Conservation (phyloP, 2,113 vertebrate species). For the Phocoena phocoena region DNA sequence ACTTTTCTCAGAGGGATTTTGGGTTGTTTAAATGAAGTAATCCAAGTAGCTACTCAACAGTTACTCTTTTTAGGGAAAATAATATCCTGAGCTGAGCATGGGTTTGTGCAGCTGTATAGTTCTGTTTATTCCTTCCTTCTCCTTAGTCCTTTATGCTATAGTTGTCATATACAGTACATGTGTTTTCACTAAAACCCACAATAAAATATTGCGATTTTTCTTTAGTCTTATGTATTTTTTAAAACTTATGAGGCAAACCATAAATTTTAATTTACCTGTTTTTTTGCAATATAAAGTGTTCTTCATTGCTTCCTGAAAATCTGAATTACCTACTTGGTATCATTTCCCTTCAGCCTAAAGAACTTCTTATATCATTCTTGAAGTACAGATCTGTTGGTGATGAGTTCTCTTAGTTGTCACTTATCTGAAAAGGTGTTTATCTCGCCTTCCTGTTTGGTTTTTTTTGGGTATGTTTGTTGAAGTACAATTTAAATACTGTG, state of each 20-base stretch:
- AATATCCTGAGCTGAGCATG: not conserved
- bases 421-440: slow-evolving; percentile 1
- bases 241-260: not conserved
- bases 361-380: not conserved
- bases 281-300: not conserved
- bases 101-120: not conserved
- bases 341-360: not conserved
- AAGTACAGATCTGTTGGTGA: not conserved
- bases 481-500: not conserved
- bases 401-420: not conserved
- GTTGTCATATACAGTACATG: not conserved
- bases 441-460: not conserved
- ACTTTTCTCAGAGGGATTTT: slow-evolving; percentile 25
- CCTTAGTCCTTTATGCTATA: not conserved
- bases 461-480: not conserved
- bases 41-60: not conserved
- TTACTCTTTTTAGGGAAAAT: not conserved
- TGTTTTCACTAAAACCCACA: not conserved
- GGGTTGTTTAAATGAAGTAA: slow-evolving; percentile 5
- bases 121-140: slow-evolving; percentile 1
- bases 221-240: not conserved
- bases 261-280: not conserved
- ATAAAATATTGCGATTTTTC: not conserved
- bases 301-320: slow-evolving; percentile 11
- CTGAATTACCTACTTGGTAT: not conserved